Conservation (phyloP, 2,888 invertebrate genomes). For the Sclerodermus sp. region DNA sequence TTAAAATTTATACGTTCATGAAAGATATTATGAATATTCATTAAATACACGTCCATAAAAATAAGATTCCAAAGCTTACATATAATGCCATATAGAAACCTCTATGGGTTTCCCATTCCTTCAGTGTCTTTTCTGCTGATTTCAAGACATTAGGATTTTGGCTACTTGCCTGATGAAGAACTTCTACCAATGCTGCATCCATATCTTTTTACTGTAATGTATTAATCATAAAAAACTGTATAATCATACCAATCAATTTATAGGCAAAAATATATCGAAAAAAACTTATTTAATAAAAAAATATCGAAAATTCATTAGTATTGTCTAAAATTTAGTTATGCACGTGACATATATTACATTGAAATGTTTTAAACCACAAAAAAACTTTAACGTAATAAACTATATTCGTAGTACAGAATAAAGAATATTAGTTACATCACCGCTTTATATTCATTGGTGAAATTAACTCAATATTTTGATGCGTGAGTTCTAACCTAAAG, state of each 20-base stretch:
- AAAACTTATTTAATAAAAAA: not conserved
- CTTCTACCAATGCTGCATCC: conserved; percentile 71
- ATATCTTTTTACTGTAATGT: conserved; percentile 48
- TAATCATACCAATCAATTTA: not conserved
- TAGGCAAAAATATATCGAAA: not conserved
- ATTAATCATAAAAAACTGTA: not conserved
- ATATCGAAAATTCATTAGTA: not conserved
- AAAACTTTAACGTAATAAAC: not conserved
- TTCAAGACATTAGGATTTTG: conserved; percentile 82
- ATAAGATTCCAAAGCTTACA: conserved; percentile 60
- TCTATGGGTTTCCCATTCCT: conserved; percentile 86
- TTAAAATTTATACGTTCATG: conserved; percentile 4
- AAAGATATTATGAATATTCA: not conserved
- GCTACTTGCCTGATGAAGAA: conserved; percentile 81
- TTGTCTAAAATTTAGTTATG: not conserved
- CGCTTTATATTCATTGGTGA: not conserved
- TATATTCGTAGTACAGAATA: not conserved
- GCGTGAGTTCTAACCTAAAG: too few species aligned
- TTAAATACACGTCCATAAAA: not conserved
- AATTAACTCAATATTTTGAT: conserved; percentile 8
- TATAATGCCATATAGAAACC: conserved; percentile 86
- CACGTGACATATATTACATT: conserved; percentile 18
- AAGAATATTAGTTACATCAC: not conserved
- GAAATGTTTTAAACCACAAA: not conserved
- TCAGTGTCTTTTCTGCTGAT: conserved; percentile 83